Conservation (phyloP, 2,888 invertebrate genomes). For the Dynastes maya region DNA sequence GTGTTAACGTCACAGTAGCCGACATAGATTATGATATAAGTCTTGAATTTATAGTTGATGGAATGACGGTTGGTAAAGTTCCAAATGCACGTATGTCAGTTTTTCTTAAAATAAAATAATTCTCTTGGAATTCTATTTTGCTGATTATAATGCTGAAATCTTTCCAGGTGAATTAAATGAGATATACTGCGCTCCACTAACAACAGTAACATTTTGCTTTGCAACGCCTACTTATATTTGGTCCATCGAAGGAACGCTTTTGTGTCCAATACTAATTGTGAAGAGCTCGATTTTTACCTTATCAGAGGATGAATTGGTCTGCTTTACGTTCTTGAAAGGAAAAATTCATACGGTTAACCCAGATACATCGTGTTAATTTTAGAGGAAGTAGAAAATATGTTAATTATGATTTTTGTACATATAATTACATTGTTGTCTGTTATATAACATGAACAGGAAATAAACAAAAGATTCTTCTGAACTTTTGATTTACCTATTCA, state of each 20-base stretch:
- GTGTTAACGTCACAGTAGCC: neutral
- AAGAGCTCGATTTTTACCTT: neutral
- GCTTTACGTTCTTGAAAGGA: neutral
- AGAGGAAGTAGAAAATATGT: no score
- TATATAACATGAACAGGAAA: neutral
- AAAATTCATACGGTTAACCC: no score
- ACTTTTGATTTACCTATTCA: no score
- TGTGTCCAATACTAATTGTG: neutral
- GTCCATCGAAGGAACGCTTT: neutral
- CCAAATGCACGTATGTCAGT: neutral
- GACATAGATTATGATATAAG: neutral
- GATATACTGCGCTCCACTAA: neutral
- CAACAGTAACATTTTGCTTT: slow-evolving; percentile 15
- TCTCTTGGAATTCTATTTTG: neutral
- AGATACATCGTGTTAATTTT: no score
- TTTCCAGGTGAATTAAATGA: neutral
- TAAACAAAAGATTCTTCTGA: neutral
- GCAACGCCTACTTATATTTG: neutral
- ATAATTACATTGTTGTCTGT: no score
- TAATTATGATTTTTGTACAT: no score
- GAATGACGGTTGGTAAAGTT: neutral
- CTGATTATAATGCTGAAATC: neutral
- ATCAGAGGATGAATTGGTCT: neutral
- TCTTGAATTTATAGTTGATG: neutral
- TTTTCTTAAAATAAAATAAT: neutral